These are phyloP conservation scores for Bacillus rossius DNA, from an alignment of 1,140 invertebrate genomes.

Conservation along the genomic window DNA sequence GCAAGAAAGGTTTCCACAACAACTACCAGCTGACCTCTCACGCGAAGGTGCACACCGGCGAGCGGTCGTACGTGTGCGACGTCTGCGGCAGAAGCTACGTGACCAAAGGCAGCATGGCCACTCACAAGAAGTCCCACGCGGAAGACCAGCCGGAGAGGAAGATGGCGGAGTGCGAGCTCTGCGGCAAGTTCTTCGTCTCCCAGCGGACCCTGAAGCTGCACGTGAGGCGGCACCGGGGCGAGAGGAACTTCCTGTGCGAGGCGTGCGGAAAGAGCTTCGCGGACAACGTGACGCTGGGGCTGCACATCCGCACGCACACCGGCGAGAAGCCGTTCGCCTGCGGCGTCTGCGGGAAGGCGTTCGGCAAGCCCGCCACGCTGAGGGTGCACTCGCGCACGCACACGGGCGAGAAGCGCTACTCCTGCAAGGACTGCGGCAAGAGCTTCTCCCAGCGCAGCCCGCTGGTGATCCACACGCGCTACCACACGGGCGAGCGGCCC, in stretches of 20 bases:
- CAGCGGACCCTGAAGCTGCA: slow-evolving; percentile 20
- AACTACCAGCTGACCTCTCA: too few species aligned
- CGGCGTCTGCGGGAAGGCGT: slow-evolving; percentile 58
- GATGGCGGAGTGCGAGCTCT: slow-evolving; percentile 63
- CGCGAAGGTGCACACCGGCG: too few species aligned
- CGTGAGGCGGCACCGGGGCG: slow-evolving; percentile 51
- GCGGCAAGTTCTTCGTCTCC: slow-evolving; percentile 42
- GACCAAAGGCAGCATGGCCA: too few species aligned
- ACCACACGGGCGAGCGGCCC: slow-evolving; percentile 69
- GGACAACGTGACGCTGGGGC: slow-evolving; percentile 77
- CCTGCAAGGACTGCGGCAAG: slow-evolving; percentile 42
- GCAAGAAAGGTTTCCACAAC: too few species aligned
- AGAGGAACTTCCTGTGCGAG: slow-evolving; percentile 61
- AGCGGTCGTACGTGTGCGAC: too few species aligned
- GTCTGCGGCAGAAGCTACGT: too few species aligned
- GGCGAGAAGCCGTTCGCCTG: slow-evolving; percentile 56
- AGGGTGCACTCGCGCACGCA: slow-evolving; percentile 43
- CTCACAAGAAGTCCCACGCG: neutral
- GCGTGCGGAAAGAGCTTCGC: slow-evolving; percentile 65
- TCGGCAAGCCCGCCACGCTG: slow-evolving; percentile 54
- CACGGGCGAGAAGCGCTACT: slow-evolving; percentile 45
- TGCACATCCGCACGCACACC: slow-evolving; percentile 72
- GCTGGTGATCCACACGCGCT: slow-evolving; percentile 58
- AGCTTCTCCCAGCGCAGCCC: slow-evolving; percentile 44
- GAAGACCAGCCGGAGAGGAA: slow-evolving; percentile 48